These are phyloP conservation scores for Ciconia boyciana DNA, from an alignment of 2,113 vertebrate genomes.

Conservation along the genomic window DNA sequence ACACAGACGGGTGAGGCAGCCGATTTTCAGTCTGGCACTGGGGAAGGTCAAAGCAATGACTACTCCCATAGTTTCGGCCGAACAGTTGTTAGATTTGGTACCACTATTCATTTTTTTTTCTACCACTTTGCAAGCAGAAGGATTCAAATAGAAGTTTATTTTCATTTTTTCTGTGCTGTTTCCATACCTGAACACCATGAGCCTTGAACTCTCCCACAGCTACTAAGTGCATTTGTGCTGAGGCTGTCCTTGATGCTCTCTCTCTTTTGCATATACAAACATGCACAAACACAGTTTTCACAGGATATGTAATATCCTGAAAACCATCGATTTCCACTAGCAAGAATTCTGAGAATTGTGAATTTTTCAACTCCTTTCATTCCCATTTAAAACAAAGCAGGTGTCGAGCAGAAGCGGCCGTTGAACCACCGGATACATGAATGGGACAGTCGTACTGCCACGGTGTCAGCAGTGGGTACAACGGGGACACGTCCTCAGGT, in stretches of 20 bases:
- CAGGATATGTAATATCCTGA: background rate
- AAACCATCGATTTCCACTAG: background rate
- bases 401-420: background rate
- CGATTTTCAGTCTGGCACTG: background rate
- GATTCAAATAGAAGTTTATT: background rate
- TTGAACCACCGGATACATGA: rapidly evolving
- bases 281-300: background rate
- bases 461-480: background rate
- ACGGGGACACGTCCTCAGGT: rapidly evolving
- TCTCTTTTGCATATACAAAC: background rate
- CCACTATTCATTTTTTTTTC: background rate
- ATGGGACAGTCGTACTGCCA: rapidly evolving
- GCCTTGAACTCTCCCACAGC: background rate
- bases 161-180: background rate
- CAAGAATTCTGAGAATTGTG: background rate
- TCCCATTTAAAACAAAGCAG: background rate
- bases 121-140: background rate
- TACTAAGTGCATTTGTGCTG: background rate
- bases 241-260: background rate
- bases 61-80: background rate
- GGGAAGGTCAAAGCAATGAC: background rate
- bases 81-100: background rate
- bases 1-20: background rate
- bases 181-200: background rate
- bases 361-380: background rate